These are phyloP conservation scores for Oryctolagus cuniculus DNA, from an alignment of 2,113 vertebrate genomes.

Conservation along the genomic window DNA sequence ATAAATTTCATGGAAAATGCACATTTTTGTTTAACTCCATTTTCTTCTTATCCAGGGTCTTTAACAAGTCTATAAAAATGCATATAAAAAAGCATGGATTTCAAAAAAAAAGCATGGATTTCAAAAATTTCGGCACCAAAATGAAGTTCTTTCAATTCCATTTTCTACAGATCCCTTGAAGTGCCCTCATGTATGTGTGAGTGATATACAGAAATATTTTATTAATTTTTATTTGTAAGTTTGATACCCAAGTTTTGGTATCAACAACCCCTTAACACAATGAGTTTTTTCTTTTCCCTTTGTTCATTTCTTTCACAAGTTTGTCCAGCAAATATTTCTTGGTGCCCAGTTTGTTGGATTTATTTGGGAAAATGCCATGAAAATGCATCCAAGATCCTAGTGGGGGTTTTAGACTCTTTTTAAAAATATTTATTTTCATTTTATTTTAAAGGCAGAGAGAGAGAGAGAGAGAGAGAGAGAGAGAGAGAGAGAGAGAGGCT, in stretches of 20 bases:
- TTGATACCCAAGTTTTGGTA: background rate
- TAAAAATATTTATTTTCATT: too few species aligned
- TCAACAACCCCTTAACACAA: background rate
- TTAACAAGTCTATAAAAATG: too few species aligned
- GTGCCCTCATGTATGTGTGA: background rate
- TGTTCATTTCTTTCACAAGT: background rate
- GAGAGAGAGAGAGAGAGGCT: too few species aligned
- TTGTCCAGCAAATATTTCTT: conserved; percentile 15
- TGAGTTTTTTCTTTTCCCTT: background rate
- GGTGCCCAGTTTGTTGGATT: background rate
- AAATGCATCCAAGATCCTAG: background rate
- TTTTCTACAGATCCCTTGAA: too few species aligned
- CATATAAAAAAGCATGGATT: too few species aligned
- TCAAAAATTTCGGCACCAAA: background rate
- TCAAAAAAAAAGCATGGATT: too few species aligned
- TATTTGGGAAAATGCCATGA: background rate
- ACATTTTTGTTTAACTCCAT: too few species aligned
- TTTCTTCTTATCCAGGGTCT: too few species aligned
- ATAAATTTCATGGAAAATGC: too few species aligned
- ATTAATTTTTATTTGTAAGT: conserved; percentile 43
- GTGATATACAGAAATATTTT: background rate
- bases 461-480: too few species aligned
- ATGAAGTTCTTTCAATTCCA: too few species aligned
- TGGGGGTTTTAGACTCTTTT: background rate
- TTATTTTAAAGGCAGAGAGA: too few species aligned